Conservation (phyloP, 2,888 invertebrate species). For the Dermolepida albohirtum region DNA sequence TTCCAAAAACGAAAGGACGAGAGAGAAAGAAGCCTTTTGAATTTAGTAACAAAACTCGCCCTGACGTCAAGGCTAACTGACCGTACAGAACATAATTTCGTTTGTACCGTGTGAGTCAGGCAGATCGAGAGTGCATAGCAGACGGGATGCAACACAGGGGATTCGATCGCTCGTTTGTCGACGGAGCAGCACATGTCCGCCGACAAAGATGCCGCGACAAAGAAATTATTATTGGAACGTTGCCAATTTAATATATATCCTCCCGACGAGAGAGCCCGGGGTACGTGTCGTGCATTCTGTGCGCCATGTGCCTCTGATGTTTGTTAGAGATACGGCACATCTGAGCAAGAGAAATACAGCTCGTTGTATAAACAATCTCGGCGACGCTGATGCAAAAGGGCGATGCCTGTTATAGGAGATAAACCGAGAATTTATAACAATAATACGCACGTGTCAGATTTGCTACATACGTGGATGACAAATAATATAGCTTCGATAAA, state of each 20-base stretch:
- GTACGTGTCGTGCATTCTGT: slow-evolving; percentile 11
- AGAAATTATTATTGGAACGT: slow-evolving; percentile 48
- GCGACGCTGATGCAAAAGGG: slow-evolving; percentile 47
- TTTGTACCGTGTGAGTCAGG: slow-evolving; percentile 51
- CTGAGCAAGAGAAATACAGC: slow-evolving; percentile 33
- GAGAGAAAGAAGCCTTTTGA: slow-evolving; percentile 43
- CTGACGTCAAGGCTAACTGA: slow-evolving; percentile 58
- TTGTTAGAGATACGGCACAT: slow-evolving; percentile 35
- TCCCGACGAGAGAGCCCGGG: neutral
- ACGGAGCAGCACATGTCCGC: slow-evolving; percentile 37
- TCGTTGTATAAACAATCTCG: slow-evolving; percentile 53
- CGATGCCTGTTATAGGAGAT: slow-evolving; percentile 26
- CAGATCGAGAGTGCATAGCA: slow-evolving; percentile 15
- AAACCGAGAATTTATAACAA: slow-evolving; percentile 35
- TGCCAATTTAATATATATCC: slow-evolving; percentile 51
- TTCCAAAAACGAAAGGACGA: neutral
- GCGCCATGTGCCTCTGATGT: slow-evolving; percentile 36
- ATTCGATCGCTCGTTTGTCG: slow-evolving; percentile 7
- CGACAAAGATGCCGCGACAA: slow-evolving; percentile 37
- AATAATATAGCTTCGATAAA: too few species aligned
- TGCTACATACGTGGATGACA: neutral
- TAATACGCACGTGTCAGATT: slow-evolving; percentile 21
- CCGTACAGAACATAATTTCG: slow-evolving; percentile 62
- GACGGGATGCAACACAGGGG: slow-evolving; percentile 3
- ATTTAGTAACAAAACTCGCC: slow-evolving; percentile 51